Evolutionary conservation across 2,888 invertebrate genomes (phyloP), one percentile per base, ranked within the genome.

Genomic region (Opisthograptis luteolata): DNA sequence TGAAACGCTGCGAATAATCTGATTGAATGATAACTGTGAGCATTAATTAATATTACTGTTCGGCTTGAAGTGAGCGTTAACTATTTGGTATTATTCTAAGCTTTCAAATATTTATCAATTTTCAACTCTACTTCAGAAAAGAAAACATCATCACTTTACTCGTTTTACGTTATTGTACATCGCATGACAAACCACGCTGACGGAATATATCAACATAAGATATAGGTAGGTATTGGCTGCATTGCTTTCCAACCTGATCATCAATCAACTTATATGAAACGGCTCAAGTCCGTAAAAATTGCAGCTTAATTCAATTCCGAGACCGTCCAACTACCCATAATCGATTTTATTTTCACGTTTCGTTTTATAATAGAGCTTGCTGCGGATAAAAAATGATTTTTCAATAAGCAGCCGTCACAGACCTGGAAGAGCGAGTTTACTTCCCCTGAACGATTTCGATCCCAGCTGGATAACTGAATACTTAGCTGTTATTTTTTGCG

Each of bases 341-440:
- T 14, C 24, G 32, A 41, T 49, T 48, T 43, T 47, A 47, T 49
- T 48, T 43, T 47, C 45, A 45, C 34, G 14, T 49, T 44, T 37
- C 45, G 31, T 51, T 50, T 51, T 32, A 28, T 43, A 31, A 43
- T 36, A 41, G 41, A 54, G 46, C 44, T 48, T 46, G 40, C 36
- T 42, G 41, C 34, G 39, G 30, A 9, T 48, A 27, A 34, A 43
- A 46, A 55, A 60, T 53, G 30, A 49, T 52, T 44, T 57, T 57
- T 55, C 48, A 57, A 54, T 57, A 57, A 49, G 51, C 51, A 44
- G 49, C 51, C 36, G 57, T 47, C 45, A 36, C 48, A 42, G 45
- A 34, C 48, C 42, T 17, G 17, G 25, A 28, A 24, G 28, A 22
- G 28, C 34, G 40, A 35, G 30, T 28, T 32, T 15, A 40, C 30